phyloP scores from a whole-genome alignment of 2,113 vertebrate genomes.

The Meles meles region DNA sequence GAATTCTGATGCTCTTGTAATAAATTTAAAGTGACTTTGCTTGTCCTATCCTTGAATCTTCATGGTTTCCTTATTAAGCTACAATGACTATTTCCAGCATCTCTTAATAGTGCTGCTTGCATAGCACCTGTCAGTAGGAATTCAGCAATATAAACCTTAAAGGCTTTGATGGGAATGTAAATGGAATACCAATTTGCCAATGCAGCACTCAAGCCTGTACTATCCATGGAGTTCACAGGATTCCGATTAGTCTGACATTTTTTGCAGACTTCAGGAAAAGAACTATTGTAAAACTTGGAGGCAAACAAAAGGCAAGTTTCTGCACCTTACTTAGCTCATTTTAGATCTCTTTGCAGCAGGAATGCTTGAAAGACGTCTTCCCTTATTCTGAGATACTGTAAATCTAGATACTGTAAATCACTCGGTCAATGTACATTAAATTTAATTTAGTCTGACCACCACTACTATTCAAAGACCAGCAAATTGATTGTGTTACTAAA shows the following conservation, averaged over 20 bases:
- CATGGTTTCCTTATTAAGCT: slow-evolving; percentile 46
- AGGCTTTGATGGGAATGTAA: slow-evolving; percentile 64
- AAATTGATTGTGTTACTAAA: slow-evolving; percentile 69
- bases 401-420: slow-evolving; percentile 59
- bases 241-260: slow-evolving; percentile 46
- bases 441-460: slow-evolving; percentile 71
- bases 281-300: slow-evolving; percentile 38
- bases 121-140: slow-evolving; percentile 65
- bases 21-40: slow-evolving; percentile 35
- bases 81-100: slow-evolving; percentile 41
- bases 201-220: slow-evolving; percentile 1
- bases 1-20: slow-evolving; percentile 24
- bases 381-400: slow-evolving; percentile 50
- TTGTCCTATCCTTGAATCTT: slow-evolving; percentile 30
- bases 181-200: slow-evolving; percentile 67
- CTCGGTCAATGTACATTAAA: slow-evolving; percentile 64
- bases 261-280: slow-evolving; percentile 49
- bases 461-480: slow-evolving; percentile 45
- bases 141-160: slow-evolving; percentile 58
- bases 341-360: slow-evolving; percentile 43
- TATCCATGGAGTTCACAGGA: slow-evolving; percentile 18
- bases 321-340: neutral
- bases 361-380: slow-evolving; percentile 47
- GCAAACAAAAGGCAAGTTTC: slow-evolving; percentile 38
- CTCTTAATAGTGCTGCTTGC: slow-evolving; percentile 28